Evolutionary conservation across 1,140 invertebrate species (phyloP).

Genomic region (Magallana ariakensis): DNA sequence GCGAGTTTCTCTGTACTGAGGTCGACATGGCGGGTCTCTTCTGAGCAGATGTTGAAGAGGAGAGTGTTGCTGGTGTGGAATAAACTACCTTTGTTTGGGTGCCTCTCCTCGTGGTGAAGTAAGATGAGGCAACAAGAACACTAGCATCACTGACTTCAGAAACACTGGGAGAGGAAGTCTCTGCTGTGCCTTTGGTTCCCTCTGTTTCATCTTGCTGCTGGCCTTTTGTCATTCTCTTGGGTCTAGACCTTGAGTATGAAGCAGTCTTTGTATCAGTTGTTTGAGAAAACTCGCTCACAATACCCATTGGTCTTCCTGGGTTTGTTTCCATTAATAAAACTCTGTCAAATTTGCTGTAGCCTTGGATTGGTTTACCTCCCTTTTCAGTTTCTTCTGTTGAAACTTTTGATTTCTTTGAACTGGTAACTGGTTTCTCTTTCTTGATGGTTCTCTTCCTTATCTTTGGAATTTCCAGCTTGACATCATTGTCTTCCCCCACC

Average conservation of each 20-base stretch:
- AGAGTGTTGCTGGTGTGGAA: constrained; percentile 4
- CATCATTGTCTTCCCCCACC: constrained; percentile 16
- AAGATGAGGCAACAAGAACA: constrained; percentile 20
- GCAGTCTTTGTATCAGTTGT: not conserved
- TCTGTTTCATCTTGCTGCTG: not conserved
- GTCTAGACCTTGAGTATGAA: not conserved
- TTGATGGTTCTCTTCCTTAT: constrained; percentile 27
- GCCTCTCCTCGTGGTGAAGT: not conserved
- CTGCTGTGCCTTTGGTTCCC: not conserved
- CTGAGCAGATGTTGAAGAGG: not conserved
- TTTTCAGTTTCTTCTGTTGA: not conserved
- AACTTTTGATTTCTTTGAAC: not conserved
- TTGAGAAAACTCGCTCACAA: not conserved
- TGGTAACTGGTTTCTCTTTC: not conserved
- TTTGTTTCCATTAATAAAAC: not conserved
- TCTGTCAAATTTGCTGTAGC: not conserved
- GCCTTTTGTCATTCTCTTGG: not conserved
- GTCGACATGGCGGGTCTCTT: not conserved
- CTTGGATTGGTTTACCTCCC: not conserved
- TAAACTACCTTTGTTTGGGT: not conserved
- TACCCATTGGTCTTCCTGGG: not conserved
- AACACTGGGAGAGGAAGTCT: not conserved
- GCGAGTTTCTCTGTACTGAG: not conserved
- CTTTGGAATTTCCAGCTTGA: constrained; percentile 36
- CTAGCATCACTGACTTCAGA: not conserved